Conservation (phyloP, 2,888 invertebrate species). For the Bellardia bayeri region DNA sequence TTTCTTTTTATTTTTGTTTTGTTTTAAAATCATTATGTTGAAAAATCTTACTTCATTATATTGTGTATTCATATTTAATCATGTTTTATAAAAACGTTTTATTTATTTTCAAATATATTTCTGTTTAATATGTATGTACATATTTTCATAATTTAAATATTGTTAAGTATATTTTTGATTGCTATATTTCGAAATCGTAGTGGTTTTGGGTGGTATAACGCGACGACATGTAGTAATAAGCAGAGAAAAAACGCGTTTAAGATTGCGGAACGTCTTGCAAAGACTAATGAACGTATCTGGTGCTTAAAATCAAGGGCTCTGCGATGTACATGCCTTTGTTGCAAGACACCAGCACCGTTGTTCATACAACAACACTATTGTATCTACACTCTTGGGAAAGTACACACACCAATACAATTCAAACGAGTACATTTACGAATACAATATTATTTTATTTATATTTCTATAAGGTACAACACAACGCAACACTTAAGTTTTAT, state of each 20-base stretch:
- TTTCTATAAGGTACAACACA: constrained; percentile 50
- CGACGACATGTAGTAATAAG: constrained; percentile 61
- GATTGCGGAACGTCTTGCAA: constrained; percentile 81
- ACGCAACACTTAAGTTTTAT: constrained; percentile 65
- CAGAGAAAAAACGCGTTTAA: constrained; percentile 78
- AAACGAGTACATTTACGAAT: constrained; percentile 46
- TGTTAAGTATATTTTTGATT: constrained; percentile 52
- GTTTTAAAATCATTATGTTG: not conserved
- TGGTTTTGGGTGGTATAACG: constrained; percentile 67
- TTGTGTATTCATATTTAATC: not conserved
- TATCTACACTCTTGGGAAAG: constrained; percentile 77
- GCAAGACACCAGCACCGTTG: constrained; percentile 54
- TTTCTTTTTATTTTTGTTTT: not conserved
- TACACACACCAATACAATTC: constrained; percentile 57
- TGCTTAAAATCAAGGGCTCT: constrained; percentile 83
- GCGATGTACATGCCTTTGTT: constrained; percentile 80
- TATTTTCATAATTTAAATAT: constrained; percentile 8
- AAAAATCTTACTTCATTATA: constrained; percentile 24
- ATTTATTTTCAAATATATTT: constrained; percentile 36
- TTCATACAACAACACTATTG: constrained; percentile 66
- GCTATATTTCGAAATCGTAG: constrained; percentile 63
- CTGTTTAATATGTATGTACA: constrained; percentile 17
- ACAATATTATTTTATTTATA: constrained; percentile 5
- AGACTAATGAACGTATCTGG: constrained; percentile 81
- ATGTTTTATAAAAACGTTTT: not conserved